Evolutionary conservation across 2,888 invertebrate genomes (phyloP).

Genomic region (Muschampia plurimacula): DNA sequence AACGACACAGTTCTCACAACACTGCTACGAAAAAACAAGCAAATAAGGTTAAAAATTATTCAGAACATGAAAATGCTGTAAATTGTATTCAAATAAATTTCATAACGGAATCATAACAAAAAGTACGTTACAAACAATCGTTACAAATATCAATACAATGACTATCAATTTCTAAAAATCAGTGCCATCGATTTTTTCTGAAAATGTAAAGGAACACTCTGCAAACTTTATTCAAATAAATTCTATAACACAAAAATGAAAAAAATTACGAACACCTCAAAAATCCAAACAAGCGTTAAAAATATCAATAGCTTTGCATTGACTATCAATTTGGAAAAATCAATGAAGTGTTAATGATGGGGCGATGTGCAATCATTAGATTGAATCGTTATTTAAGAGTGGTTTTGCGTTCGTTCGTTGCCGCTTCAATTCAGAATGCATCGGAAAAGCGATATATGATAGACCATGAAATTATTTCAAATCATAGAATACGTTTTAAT

Average conservation of each 20-base stretch:
- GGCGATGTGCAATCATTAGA: slow-evolving; percentile 36
- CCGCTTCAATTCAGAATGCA: slow-evolving; percentile 30
- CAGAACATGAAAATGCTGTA: background rate
- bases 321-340: slow-evolving; percentile 40
- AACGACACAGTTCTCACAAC: background rate
- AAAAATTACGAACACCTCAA: slow-evolving; percentile 13
- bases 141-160: slow-evolving; percentile 29
- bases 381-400: slow-evolving; percentile 38
- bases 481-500: slow-evolving; percentile 14
- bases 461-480: slow-evolving; percentile 27
- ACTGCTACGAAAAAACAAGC: no score
- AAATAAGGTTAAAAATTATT: no score
- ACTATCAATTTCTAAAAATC: slow-evolving; percentile 37
- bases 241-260: background rate
- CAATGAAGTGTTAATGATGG: slow-evolving; percentile 35
- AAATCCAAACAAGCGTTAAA: slow-evolving; percentile 32
- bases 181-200: background rate
- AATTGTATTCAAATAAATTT: background rate
- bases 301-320: slow-evolving; percentile 35
- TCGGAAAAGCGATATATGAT: slow-evolving; percentile 31
- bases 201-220: background rate
- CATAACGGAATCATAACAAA: background rate
- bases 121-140: slow-evolving; percentile 21
- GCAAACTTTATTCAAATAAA: background rate
- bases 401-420: slow-evolving; percentile 29